A percentile compares a stretch with the other conserved stretches of the same genome.
These are phyloP conservation scores for Aphelocoma californica DNA, from an alignment of 2,797 vertebrate species.

Conservation along the genomic window DNA sequence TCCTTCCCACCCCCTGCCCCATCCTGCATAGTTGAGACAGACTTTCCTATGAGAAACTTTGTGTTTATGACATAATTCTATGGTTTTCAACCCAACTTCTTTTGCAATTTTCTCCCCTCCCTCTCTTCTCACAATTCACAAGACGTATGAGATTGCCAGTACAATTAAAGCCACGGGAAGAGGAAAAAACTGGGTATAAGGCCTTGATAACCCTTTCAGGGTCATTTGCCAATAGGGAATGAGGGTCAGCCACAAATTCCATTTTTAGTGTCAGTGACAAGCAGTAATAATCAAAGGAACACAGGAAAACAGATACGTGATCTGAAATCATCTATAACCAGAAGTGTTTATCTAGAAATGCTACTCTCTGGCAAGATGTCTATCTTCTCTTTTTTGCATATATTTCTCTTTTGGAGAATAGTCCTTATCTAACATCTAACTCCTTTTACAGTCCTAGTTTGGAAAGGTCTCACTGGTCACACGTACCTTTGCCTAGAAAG, in stretches of 20 bases:
- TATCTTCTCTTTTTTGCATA: constrained; percentile 66
- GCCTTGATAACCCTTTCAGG: constrained; percentile 88
- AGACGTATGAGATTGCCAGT: constrained; percentile 82
- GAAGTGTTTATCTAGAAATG: constrained; percentile 78
- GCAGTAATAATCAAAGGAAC: constrained; percentile 74
- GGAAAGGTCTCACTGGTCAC: constrained; percentile 78
- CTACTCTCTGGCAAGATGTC: constrained; percentile 69
- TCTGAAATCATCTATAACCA: constrained; percentile 76
- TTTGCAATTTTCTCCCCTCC: constrained; percentile 60
- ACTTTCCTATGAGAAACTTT: constrained; percentile 82
- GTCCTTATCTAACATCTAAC: constrained; percentile 73
- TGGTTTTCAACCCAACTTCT: constrained; percentile 58
- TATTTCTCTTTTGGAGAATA: constrained; percentile 68
- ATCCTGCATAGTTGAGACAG: constrained; percentile 41
- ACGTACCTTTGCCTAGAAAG: constrained; percentile 73
- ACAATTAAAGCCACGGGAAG: constrained; percentile 89
- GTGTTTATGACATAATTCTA: constrained; percentile 61
- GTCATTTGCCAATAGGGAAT: constrained; percentile 78
- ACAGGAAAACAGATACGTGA: constrained; percentile 79
- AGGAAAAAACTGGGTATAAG: constrained; percentile 83
- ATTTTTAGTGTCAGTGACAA: constrained; percentile 78
- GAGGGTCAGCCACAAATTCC: constrained; percentile 77
- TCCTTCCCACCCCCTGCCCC: not conserved
- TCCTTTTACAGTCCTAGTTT: constrained; percentile 66
- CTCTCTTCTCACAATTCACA: constrained; percentile 91